phyloP scores from a whole-genome alignment of 2,797 vertebrate genomes.

The Pseudocheirus occidentalis region DNA sequence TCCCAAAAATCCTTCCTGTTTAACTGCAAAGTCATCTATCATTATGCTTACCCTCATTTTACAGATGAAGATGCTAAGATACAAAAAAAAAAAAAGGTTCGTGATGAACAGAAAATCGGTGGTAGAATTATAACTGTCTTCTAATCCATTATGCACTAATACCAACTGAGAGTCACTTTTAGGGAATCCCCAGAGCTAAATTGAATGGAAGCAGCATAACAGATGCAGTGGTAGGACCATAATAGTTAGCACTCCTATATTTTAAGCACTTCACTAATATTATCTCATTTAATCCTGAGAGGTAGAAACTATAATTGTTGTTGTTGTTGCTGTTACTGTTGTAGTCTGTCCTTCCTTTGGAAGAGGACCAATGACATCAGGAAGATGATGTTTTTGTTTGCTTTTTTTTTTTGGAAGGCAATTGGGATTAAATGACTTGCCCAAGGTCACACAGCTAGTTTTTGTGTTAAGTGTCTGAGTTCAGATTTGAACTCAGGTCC shows the following conservation, averaged over 20 bases:
- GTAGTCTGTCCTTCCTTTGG: background rate
- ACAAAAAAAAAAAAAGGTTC: background rate
- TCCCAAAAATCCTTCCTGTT: background rate
- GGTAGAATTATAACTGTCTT: background rate
- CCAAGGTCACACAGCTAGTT: too few relatives aligned
- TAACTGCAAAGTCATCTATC: background rate
- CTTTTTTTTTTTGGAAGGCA: too few relatives aligned
- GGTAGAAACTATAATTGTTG: too few relatives aligned
- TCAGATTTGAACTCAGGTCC: too few relatives aligned
- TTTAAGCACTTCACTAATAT: background rate
- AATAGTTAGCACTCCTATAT: background rate
- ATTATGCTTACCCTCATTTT: background rate
- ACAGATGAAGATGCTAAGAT: slow-evolving; percentile 12
- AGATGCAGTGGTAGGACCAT: rapidly evolving
- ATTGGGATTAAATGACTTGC: too few relatives aligned
- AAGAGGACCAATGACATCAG: background rate
- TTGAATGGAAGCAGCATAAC: rapidly evolving
- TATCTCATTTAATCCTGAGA: background rate
- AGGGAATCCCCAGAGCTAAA: background rate
- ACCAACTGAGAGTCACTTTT: background rate
- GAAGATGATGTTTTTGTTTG: background rate
- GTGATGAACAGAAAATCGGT: background rate
- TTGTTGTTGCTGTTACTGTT: background rate
- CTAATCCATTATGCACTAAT: rapidly evolving
- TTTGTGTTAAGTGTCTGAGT: too few relatives aligned